Evolutionary conservation across 64 coral and sea anemone species (phyloP), one percentile per base, ranked within the genome.

Genomic region (Actinia equina): DNA sequence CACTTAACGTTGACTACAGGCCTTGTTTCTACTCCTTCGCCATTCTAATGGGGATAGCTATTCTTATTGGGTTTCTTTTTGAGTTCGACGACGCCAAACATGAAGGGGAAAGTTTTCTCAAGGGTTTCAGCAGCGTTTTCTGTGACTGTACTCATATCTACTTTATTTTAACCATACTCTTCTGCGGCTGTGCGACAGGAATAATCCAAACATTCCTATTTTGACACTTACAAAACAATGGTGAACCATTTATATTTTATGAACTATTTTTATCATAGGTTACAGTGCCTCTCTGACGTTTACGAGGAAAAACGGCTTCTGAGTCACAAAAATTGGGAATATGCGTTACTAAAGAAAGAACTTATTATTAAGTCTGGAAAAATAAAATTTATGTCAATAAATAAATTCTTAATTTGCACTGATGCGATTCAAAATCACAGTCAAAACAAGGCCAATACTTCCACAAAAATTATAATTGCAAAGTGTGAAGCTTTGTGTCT

Each of bases 21-120:
- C 93, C 93, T 17, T 98, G 95, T 92, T 98, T 98, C 80, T 98
- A 98, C 57, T 90, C 89, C 6, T 98, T 92, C 52, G 89, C 87
- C 2, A 87, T 86, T 18, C 87, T 98, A 27, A 92, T 98, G 95
- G 90, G 89, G 15, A 71, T 89, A 44, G 88, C 95, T 3, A 52
- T 94, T 17, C 58, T 94, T 37, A 85, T 92, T 55, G 95, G 92
- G 14, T 23, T 82, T 4, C 88, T 98, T 37, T 89, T 98, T 52
- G 65, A 94, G 60, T 98, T 98, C 84, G 89, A 92, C 44, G 93
- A 94, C 20, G 85, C 84, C 79, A 77, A 64, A 54, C 53, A 61
- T 13, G 60, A 90, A 26, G 45, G 89, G 8, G n/a, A 27, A 44
- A 92, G 70, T 17, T 60, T 89, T n/a, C 69, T 80, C 44, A 77